phyloP scores from a whole-genome alignment of 2,113 vertebrate genomes.

The Cyphomyrus discorhynchus region DNA sequence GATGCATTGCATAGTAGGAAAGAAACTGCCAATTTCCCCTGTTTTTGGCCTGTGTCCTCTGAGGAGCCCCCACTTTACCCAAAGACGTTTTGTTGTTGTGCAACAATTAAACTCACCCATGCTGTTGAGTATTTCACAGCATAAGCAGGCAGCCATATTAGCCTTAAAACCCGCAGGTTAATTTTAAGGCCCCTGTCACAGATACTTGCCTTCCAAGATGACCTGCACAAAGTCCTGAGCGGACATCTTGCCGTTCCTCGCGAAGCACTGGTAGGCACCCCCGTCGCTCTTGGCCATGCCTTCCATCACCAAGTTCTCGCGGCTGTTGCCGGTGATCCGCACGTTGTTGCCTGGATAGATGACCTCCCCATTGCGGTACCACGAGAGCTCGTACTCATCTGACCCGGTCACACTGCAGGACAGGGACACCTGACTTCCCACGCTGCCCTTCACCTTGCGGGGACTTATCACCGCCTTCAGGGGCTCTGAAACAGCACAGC shows the following conservation, averaged over 20 bases:
- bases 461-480: conserved; percentile 89
- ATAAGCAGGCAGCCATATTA: not conserved
- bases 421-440: conserved; percentile 92
- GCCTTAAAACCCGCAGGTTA: not conserved
- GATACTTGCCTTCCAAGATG: conserved; percentile 82
- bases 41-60: not conserved
- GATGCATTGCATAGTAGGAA: not conserved
- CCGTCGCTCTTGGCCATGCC: conserved; percentile 95
- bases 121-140: not conserved
- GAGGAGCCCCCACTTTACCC: not conserved
- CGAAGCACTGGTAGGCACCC: conserved; percentile 95
- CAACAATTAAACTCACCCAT: not conserved
- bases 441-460: conserved; percentile 89
- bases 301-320: conserved; percentile 91
- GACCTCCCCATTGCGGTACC: conserved; percentile 93
- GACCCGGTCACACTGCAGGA: conserved; percentile 88
- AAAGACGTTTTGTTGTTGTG: not conserved
- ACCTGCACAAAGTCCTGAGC: conserved; percentile 95
- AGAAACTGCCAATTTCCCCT: not conserved
- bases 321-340: conserved; percentile 78
- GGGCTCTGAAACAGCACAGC: conserved; percentile 64
- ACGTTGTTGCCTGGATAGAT: conserved; percentile 86
- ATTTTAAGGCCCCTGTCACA: not conserved
- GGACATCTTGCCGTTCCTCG: conserved; percentile 87
- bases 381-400: conserved; percentile 87